phyloP scores from a whole-genome alignment of 2,797 vertebrate species.

The Molossus molossus region DNA sequence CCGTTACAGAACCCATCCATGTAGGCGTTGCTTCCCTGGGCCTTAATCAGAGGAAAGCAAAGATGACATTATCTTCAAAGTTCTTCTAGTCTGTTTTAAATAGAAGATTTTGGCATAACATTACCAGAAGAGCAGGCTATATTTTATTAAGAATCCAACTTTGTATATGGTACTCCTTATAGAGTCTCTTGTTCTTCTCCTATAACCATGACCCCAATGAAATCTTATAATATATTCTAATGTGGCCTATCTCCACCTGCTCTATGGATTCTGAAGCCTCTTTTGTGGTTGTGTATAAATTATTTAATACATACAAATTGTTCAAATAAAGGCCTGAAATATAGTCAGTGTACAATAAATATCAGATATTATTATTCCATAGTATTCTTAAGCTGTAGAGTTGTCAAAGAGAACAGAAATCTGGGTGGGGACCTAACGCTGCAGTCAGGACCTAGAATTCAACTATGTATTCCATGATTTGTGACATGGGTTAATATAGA shows the following conservation, averaged over 20 bases:
- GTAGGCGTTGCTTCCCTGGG: background rate
- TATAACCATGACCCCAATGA: background rate
- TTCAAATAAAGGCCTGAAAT: conserved; percentile 28
- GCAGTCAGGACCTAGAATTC: background rate
- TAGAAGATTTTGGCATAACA: background rate
- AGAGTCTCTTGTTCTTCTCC: background rate
- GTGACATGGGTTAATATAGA: background rate
- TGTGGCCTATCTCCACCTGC: background rate
- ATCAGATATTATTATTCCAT: background rate
- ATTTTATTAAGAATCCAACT: background rate
- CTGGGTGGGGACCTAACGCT: background rate
- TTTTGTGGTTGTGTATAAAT: background rate
- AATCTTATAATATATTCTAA: background rate
- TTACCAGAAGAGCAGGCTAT: background rate
- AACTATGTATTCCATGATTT: background rate
- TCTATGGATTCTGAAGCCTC: background rate
- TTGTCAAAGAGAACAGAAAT: background rate
- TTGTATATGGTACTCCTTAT: background rate
- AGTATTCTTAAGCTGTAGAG: background rate
- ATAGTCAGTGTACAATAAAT: background rate
- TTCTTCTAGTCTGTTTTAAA: conserved; percentile 16
- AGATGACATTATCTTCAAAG: conserved; percentile 4
- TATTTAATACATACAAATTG: background rate
- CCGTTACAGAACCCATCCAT: background rate
- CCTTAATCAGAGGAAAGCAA: background rate